Conservation (phyloP, 2,888 invertebrate species). For the Limnephilus marmoratus region DNA sequence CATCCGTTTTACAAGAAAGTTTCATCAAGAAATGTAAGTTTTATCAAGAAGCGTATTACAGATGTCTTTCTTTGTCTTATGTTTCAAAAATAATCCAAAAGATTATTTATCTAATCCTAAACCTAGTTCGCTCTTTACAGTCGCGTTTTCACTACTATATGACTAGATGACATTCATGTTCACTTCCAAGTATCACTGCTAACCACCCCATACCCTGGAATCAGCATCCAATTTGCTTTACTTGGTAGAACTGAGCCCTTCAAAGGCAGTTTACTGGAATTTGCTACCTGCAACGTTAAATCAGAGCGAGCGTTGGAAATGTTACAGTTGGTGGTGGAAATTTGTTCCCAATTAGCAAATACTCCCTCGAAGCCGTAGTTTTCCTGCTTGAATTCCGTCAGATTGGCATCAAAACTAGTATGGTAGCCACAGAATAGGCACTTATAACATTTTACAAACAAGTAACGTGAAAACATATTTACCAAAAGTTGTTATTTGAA, state of each 20-base stretch:
- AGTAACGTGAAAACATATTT: no score
- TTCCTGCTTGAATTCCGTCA: not conserved
- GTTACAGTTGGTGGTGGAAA: not conserved
- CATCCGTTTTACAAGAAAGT: no score
- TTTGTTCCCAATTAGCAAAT: not conserved
- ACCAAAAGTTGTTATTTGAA: no score
- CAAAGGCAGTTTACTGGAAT: not conserved
- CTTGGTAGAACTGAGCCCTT: not conserved
- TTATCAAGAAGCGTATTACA: no score
- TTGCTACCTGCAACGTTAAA: not conserved
- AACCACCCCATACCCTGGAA: not conserved
- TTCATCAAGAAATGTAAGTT: no score
- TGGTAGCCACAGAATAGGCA: not conserved
- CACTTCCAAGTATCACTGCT: not conserved
- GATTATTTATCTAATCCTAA: no score
- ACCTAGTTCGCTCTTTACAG: no score
- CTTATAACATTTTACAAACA: not conserved
- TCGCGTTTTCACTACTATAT: no score
- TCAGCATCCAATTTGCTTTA: not conserved
- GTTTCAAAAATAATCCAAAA: no score
- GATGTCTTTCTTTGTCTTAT: no score
- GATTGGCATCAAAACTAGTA: not conserved
- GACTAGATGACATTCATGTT: no score
- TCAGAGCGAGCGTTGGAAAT: not conserved
- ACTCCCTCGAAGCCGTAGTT: not conserved